Conservation (phyloP, 2,113 vertebrate species). For the Rana temporaria region DNA sequence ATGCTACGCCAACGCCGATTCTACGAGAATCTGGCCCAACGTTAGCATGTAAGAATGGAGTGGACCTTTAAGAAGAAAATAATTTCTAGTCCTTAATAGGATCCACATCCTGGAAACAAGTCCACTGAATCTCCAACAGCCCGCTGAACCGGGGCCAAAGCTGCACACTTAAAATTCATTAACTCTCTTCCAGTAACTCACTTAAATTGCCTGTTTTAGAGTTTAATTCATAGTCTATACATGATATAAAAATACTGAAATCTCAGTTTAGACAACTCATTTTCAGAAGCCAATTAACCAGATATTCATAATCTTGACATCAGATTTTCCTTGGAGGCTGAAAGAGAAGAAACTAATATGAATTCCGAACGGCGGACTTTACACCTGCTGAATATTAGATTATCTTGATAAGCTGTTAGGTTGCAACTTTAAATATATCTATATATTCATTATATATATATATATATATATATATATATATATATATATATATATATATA, state of each 20-base stretch:
- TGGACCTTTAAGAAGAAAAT: too few relatives aligned
- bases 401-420: too few relatives aligned
- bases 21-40: too few relatives aligned
- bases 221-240: conserved; percentile 30
- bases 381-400: too few relatives aligned
- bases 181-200: conserved; percentile 29
- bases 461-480: too few relatives aligned
- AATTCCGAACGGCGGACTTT: too few relatives aligned
- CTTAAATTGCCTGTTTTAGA: conserved; percentile 34
- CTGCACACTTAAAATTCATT: conserved; percentile 45
- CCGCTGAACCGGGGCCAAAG: conserved; percentile 29
- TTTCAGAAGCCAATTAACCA: conserved; percentile 18
- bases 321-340: conserved; percentile 24
- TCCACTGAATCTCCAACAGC: conserved; percentile 1
- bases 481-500: too few relatives aligned
- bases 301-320: conserved; percentile 34
- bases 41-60: too few relatives aligned
- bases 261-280: conserved; percentile 10
- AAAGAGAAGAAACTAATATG: neutral
- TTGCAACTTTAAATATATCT: too few relatives aligned
- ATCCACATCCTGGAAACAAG: conserved; percentile 34
- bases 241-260: conserved; percentile 28
- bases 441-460: too few relatives aligned
- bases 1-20: too few relatives aligned
- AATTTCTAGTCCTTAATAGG: neutral